Conservation (phyloP, 2,113 vertebrate genomes). For the Corythaixoides concolor region DNA sequence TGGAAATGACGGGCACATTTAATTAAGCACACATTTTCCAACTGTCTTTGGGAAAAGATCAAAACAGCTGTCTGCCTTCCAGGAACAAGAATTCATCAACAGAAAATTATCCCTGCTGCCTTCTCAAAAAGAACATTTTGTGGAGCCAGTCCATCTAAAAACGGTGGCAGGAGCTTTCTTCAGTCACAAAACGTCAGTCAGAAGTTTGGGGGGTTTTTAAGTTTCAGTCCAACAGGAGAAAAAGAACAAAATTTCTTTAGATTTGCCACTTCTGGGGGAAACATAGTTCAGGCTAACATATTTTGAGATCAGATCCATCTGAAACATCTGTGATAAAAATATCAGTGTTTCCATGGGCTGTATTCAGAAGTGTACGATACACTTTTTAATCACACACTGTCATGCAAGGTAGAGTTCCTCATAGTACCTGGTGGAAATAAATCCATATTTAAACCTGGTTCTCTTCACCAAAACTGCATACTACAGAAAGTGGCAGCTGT, state of each 20-base stretch:
- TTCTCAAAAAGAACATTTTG: not conserved
- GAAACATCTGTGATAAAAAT: not conserved
- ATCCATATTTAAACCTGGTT: not conserved
- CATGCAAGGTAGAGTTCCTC: not conserved
- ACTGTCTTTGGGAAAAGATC: not conserved
- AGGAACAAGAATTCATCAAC: not conserved
- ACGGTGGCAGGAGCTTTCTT: not conserved
- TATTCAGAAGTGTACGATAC: not conserved
- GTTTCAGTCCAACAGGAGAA: not conserved
- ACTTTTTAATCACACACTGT: not conserved
- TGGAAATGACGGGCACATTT: not conserved
- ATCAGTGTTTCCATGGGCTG: not conserved
- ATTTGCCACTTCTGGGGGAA: not conserved
- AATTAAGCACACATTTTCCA: not conserved
- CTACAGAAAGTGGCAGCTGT: not conserved
- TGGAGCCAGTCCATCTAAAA: not conserved
- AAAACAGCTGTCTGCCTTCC: not conserved
- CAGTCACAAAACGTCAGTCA: not conserved
- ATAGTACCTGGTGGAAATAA: not conserved
- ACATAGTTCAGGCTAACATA: not conserved
- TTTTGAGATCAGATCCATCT: not conserved
- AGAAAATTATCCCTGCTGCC: not conserved
- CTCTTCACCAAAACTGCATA: not conserved
- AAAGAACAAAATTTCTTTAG: not conserved
- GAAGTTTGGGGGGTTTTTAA: too few species aligned